Base-by-base conservation (phyloP, 2,113 vertebrate genomes). In the Smithornis capensis region DNA sequence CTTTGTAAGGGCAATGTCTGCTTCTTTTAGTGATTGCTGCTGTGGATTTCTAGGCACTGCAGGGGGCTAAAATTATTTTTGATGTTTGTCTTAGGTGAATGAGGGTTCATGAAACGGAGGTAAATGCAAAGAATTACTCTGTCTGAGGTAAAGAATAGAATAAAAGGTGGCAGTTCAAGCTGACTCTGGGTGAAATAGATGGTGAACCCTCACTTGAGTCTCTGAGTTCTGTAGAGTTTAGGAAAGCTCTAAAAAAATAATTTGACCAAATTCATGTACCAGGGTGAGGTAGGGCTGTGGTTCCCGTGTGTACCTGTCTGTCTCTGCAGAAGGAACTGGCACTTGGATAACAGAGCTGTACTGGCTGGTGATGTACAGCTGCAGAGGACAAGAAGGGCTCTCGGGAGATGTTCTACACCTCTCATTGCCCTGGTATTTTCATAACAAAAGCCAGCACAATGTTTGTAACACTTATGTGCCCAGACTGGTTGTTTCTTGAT, bases 191-290 rank as follows among this genome's bases (percentile, higher is more conserved):
- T 2, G 4, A 52, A 52, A 23, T 3, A 53, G n/a, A 5, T 42
- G 38, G 28, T 47, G 45, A 94, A 35, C 22, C 14, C 45, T 64
- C 31, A 53, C 19, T n/a, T 3, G 14, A 69, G 33, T 76, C 23
- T 64, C 42, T 40, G 14, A 76, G 25, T 8, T 38, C 27, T 86
- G 5, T 44, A 15, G 40, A 40, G 19, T 71, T 83, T 12, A 59
- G 15, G 14, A 45, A 44, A 44, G 15, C 15, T 44, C 42, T 44
- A 44, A 44, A 44, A 44, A 44, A 44, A 44, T 14, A 44, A 44
- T 15, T 10, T 57, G 50, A 40, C 45, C 31, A 4, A 6, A 3
- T 40, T 59, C 5, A 3, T 25, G 1, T 1, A 0, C 4, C 14
- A 2, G 24, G 50, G 33, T 40, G 55, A 49, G 59, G 37, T 10